Evolutionary conservation across 2,113 vertebrate species (phyloP), one percentile per base, ranked within the genome.

Genomic region (Nesoenas mayeri): DNA sequence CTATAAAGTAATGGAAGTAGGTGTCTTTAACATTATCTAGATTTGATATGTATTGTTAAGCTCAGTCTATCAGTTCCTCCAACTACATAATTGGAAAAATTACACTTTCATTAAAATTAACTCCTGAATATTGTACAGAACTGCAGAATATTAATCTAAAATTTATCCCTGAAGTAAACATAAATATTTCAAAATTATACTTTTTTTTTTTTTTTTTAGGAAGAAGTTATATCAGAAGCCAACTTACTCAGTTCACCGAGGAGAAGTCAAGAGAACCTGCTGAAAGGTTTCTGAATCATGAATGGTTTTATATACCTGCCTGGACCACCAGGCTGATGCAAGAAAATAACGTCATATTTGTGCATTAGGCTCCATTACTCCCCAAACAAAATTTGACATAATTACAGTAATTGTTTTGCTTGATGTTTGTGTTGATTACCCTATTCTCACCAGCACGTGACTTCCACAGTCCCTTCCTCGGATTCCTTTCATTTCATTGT

Each of bases 241-340:
- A 29, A 97, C 96, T 97, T 95, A 96, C 95, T 96, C 83, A 94
- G 96, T 94, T 92, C 91, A 40, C 80, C 31, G 69, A 82, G 58
- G 91, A 96, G 96, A 94, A 95, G 95, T 42, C 80, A 82, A 91
- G 78, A 82, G 73, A 85, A 95, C 80, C 93, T 36, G 89, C 95
- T 96, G 95, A 73, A 96, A 95, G 91, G 22, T 79, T 56, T 83
- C 70, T 97, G 95, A 94, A 75, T 92, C 96, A 91, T 64, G 93
- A 67, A 51, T 74, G 94, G 79, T 47, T 95, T 96, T 97, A 94
- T 97, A 97, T 91, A 88, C 92, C 91, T 5, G 16, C 38, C 91
- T 91, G 80, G 96, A 97, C 96, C 96, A 95, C 96, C 96, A 42
- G 83, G 94, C 95, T 97, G 96, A 97, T 92, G 96, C 95, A 96